Evolutionary conservation across 2,888 invertebrate genomes (phyloP), one percentile per base, ranked within the genome.

Genomic region (Eilema caniola): DNA sequence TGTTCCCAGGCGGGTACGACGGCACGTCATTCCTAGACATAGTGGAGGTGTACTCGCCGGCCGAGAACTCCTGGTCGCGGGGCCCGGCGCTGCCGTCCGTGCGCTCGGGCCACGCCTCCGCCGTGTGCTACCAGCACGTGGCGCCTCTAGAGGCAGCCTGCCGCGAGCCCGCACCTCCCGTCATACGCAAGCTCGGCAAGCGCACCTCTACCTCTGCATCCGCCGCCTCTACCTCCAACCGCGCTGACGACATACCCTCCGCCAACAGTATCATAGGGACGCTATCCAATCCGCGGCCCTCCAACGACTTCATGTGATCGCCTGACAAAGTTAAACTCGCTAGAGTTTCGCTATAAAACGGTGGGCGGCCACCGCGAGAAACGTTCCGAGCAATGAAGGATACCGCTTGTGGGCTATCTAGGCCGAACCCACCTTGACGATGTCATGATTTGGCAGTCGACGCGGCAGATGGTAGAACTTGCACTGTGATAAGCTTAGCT

Each of bases 21-120:
- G 99, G 99, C 67, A 96, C 96, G 56, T 96, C 97, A 72, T 98
- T 99, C 93, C 94, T 99, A 60, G 96, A 97, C 75, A 97, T 97
- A 66, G 98, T 99, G 25, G 99, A 99, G 93, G 97, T 98, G 71
- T 99, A 98, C 91, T 98, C 98, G 89, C 98, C 98, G 7, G 93
- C 95, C 3, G 96, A 95, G 61, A 96, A 98, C 91, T 89, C 93
- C 24, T 99, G 99, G 99, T 95, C 96, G 75, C 96, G 96, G 76
- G 98, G 98, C 57, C 96, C 97, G 10, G 96, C 97, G 8, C 96
- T 99, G 86, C 97, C 97, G 25, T 98, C 98, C 8, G 98, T 98
- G 14, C 96, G 99, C 66, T 99, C 98, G 14, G 99, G 99, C 0
- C 99, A 99, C 92, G 98, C 98, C 0, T 98, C 98, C 62, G 98